Base-by-base conservation (phyloP, 2,797 vertebrate genomes). In the Clarias fuscus region DNA sequence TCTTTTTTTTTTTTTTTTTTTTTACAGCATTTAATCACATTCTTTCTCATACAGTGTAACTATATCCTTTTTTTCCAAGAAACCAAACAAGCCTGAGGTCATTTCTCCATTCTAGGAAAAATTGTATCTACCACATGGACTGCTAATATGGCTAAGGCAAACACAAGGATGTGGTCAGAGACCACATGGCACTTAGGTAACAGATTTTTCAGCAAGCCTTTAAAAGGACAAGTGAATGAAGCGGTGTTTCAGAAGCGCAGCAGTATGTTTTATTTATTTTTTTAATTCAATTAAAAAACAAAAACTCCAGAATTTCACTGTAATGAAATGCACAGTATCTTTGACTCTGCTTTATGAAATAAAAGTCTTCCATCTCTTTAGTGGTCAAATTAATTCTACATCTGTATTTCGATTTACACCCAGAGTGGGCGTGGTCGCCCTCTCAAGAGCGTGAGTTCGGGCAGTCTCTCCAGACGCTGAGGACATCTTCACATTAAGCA, bases 161-260 rank as follows among this genome's bases (percentile, higher is more conserved):
- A 82, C 58, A 82, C 76, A 84, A 86, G 82, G 77, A 88, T 86
- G 86, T 87, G 86, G 86, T 84, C 37, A 85, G 58, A 14, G 48
- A 80, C 82, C 82, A 48, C 71, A 72, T 4, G 62, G 24, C 58
- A 27, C 73, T 76, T 77, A 67, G 70, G 86, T 7, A 76, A 76
- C 43, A 53, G 59, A 33, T 43, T 59, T 85, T 77, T 58, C 43
- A 27, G 67, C 18, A 37, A 56, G 8, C 22, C 8, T 30, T 53
- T 30, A 71, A 43, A 15, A 40, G 22, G n/a, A 43, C 7, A 61
- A 79, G 56, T 27, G 53, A 83, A 86, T 30, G 33, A 72, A 78
- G 43, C 48, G 40, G n/a, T 7, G 20, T 14, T 67, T 67, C 53
- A 68, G 14, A 40, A 2, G 22, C 2, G 5, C 27, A 59, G 48